Evolutionary conservation across 1,140 invertebrate genomes (phyloP).

Genomic region (Phenacoccus solenopsis): DNA sequence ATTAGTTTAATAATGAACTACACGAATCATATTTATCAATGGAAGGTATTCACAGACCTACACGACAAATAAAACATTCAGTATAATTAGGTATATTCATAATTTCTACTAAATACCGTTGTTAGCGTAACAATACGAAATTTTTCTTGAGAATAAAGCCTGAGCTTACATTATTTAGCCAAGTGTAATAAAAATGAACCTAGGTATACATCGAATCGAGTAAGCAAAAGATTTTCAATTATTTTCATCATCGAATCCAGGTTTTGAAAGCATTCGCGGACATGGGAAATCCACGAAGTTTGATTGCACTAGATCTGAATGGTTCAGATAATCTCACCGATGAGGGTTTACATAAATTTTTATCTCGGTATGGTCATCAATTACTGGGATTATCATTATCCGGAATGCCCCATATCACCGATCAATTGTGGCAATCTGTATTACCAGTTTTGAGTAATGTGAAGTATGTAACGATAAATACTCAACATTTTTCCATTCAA

Average conservation of each 20-base stretch:
- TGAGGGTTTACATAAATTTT: slow-evolving; percentile 79
- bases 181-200: too few relatives aligned
- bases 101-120: too few relatives aligned
- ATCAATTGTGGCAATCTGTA: slow-evolving; percentile 90
- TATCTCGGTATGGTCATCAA: slow-evolving; percentile 76
- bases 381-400: slow-evolving; percentile 75
- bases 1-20: too few relatives aligned
- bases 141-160: too few relatives aligned
- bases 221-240: too few relatives aligned
- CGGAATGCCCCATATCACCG: slow-evolving; percentile 95
- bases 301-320: slow-evolving; percentile 85
- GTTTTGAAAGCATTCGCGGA: slow-evolving; percentile 81
- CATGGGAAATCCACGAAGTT: slow-evolving; percentile 65
- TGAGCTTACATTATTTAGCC: too few relatives aligned
- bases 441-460: slow-evolving; percentile 79
- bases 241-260: slow-evolving; percentile 30
- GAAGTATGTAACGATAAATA: slow-evolving; percentile 44
- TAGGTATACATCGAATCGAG: too few relatives aligned
- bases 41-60: too few relatives aligned
- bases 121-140: too few relatives aligned
- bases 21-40: too few relatives aligned
- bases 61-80: too few relatives aligned
- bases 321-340: slow-evolving; percentile 91
- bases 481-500: neutral
- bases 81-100: too few relatives aligned